phyloP scores from a whole-genome alignment of 1,140 invertebrate species.

The Heterodera carotae region DNA sequence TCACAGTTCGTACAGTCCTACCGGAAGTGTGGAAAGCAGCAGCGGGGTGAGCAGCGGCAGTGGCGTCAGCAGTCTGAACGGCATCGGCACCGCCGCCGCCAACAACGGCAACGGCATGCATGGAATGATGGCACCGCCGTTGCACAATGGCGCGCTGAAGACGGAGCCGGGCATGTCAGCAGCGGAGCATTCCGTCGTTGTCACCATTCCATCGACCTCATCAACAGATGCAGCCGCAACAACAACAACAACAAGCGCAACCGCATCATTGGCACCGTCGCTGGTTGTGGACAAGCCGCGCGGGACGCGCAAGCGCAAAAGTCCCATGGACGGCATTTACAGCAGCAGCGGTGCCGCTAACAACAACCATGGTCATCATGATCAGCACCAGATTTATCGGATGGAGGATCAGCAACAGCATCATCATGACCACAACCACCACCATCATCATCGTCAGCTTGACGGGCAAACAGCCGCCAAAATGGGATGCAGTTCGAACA shows the following conservation, averaged over 20 bases:
- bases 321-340: neutral
- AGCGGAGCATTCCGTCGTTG: neutral
- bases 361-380: neutral
- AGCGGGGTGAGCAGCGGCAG: slow-evolving; percentile 59
- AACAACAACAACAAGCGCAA: neutral
- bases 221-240: no score
- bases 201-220: slow-evolving; percentile 30
- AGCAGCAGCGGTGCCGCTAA: no score
- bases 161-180: slow-evolving; percentile 26
- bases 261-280: neutral
- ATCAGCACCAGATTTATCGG: neutral
- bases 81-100: slow-evolving; percentile 28
- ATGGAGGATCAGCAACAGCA: neutral
- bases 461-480: slow-evolving; percentile 13
- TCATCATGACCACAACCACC: neutral
- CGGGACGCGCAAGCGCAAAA: slow-evolving; percentile 21
- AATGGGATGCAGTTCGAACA: slow-evolving; percentile 2
- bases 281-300: neutral
- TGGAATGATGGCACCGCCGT: slow-evolving; percentile 5
- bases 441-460: neutral
- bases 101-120: no score
- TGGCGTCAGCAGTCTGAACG: slow-evolving; percentile 17
- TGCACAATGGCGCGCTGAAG: neutral
- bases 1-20: slow-evolving; percentile 49
- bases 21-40: slow-evolving; percentile 57